Evolutionary conservation across 2,797 vertebrate genomes (phyloP).

Genomic region (Graptemys geographica): DNA sequence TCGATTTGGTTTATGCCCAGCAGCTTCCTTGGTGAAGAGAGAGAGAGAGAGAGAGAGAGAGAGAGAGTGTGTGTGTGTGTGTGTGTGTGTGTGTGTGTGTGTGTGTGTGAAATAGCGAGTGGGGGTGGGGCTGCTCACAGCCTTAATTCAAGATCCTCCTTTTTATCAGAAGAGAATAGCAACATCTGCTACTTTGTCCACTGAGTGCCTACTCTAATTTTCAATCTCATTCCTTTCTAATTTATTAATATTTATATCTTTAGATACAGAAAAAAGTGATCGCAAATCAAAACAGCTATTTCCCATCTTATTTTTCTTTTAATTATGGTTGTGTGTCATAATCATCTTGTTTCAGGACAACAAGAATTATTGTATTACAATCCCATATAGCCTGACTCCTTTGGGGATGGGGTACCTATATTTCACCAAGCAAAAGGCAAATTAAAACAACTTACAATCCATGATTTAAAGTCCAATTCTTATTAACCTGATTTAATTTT

Average conservation of each 20-base stretch:
- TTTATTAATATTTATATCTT: constrained; percentile 64
- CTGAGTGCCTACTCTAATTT: constrained; percentile 48
- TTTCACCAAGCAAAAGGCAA: constrained; percentile 13
- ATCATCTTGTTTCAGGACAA: constrained; percentile 68
- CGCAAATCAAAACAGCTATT: constrained; percentile 47
- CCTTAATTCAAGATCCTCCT: constrained; percentile 23
- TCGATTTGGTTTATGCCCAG: constrained; percentile 37
- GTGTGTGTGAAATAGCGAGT: not conserved
- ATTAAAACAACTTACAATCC: constrained; percentile 2
- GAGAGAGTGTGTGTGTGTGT: too few species aligned
- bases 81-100: not conserved
- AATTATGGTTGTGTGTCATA: constrained; percentile 51
- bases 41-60: too few species aligned
- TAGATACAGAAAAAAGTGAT: constrained; percentile 36
- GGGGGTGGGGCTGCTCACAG: not conserved
- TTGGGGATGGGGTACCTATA: constrained; percentile 21
- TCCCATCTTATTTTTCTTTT: constrained; percentile 41
- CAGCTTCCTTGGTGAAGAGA: constrained; percentile 20
- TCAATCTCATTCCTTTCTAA: constrained; percentile 48
- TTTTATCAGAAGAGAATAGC: constrained; percentile 28
- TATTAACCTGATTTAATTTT: constrained; percentile 70
- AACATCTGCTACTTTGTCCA: constrained; percentile 64
- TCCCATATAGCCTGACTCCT: not conserved
- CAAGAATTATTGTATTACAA: constrained; percentile 27
- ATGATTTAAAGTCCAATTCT: constrained; percentile 23